Evolutionary conservation across 53 echinoderm and acorn worm genomes (phyloP), one percentile per base, ranked within the genome.

Genomic region (Luidia sarsii): DNA sequence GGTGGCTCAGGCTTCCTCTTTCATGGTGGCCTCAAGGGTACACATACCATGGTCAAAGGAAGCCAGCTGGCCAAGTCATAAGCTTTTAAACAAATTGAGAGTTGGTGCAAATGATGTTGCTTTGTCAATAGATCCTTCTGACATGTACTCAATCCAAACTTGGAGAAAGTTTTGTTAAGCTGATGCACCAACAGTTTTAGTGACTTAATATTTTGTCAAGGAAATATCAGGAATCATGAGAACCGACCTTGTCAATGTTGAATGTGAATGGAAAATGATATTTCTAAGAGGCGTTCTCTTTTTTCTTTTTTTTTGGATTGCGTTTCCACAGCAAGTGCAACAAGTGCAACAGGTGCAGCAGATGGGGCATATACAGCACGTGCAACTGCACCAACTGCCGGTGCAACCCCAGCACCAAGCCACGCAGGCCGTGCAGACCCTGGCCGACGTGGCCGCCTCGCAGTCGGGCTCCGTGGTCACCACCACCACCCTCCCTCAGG

Each of bases 361-460:
- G 30, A 84, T 95, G 69, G 81, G 81, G 33, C 85, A 88, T 16
- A 81, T 92, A 39, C 92, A 92, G 60, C 92, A 88, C 29, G 85
- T 92, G 16, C 79, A 70, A 29, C 75, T 75, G 55, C 46, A 71
- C 33, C 82, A 75, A 50, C 71, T 89, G 15, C 95, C 83, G 9
- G 71, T 89, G 21, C 89, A 92, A 57, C 63, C 70, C 16, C 87
- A 87, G 67, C 83, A 92, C 49, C 88, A 94, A 48, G 99, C 94
- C 50, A 89, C 88, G 9, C 93, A 94, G 38, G 94, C 89, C 4
- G 94, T 97, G 2, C 93, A 93, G 71, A 97, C 99, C 0, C 87
- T 97, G n/a, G 99, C 99, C 27, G 99, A 97, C 35, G 99, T 89
- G 24, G 95, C 95, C 21, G 91, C 97, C 22, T 88, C 93, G 10